Evolutionary conservation across 2,888 invertebrate genomes (phyloP).

Genomic region (Neoitamus cyanurus): DNA sequence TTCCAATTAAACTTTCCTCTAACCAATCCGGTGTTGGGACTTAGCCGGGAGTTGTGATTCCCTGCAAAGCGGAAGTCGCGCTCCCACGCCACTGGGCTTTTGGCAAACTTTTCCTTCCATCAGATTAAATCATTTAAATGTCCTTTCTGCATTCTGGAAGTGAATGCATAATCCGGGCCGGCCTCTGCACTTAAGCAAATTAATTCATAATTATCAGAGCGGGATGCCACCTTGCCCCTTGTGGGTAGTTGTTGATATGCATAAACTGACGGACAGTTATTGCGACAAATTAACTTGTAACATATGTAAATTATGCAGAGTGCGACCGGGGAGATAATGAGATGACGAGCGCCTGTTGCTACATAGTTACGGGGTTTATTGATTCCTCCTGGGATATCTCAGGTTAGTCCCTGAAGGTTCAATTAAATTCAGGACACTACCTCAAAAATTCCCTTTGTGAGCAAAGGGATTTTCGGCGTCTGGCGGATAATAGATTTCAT

Average conservation of each 20-base stretch:
- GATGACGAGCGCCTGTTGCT: neutral
- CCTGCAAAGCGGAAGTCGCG: neutral
- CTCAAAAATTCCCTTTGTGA: neutral
- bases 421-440: neutral
- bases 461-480: neutral
- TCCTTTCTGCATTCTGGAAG: slow-evolving; percentile 14
- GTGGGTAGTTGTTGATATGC: neutral
- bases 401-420: neutral
- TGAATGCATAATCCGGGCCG: slow-evolving; percentile 3
- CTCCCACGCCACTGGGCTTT: neutral
- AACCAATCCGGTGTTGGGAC: neutral
- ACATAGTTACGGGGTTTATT: neutral
- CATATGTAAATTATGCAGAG: neutral
- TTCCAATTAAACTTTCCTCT: slow-evolving; percentile 23
- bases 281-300: slow-evolving; percentile 1
- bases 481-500: neutral
- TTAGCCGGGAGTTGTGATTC: neutral
- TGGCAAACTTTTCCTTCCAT: neutral
- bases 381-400: neutral
- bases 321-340: neutral
- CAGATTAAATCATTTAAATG: slow-evolving; percentile 24
- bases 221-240: neutral
- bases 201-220: neutral
- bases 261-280: neutral
- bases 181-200: slow-evolving; percentile 2